Conservation (phyloP, 2,888 invertebrate species). For the Cantharis rufa region DNA sequence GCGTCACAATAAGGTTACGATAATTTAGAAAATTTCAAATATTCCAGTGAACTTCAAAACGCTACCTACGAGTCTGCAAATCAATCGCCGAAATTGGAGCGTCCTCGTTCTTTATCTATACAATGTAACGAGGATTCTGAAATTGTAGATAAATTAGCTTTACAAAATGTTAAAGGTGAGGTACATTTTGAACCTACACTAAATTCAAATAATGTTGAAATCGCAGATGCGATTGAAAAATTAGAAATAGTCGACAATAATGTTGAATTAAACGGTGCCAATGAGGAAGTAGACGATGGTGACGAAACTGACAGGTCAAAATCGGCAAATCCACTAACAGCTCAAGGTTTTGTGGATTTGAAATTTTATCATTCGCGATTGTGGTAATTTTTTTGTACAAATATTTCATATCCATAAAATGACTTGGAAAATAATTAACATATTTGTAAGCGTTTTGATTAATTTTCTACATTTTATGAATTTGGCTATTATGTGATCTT, state of each 20-base stretch:
- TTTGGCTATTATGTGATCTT: slow-evolving; percentile 29
- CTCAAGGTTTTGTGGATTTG: slow-evolving; percentile 72
- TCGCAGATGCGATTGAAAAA: slow-evolving; percentile 24
- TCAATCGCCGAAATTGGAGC: slow-evolving; percentile 50
- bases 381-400: slow-evolving; percentile 60
- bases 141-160: slow-evolving; percentile 23
- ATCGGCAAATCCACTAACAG: slow-evolving; percentile 58
- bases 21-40: slow-evolving; percentile 38
- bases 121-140: slow-evolving; percentile 56
- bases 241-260: slow-evolving; percentile 12
- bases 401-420: neutral
- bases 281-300: neutral
- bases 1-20: slow-evolving; percentile 46
- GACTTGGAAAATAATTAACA: neutral
- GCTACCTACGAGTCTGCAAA: slow-evolving; percentile 19
- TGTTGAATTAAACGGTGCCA: slow-evolving; percentile 15
- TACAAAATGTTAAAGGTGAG: slow-evolving; percentile 34
- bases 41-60: slow-evolving; percentile 47
- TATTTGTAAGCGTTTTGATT: neutral
- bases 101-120: slow-evolving; percentile 59
- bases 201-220: slow-evolving; percentile 5
- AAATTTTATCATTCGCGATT: slow-evolving; percentile 79
- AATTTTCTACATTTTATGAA: slow-evolving; percentile 8
- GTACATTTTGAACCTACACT: slow-evolving; percentile 23
- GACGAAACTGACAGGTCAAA: slow-evolving; percentile 47